Evolutionary conservation across 2,113 vertebrate genomes (phyloP).

Genomic region (Noctilio leporinus): DNA sequence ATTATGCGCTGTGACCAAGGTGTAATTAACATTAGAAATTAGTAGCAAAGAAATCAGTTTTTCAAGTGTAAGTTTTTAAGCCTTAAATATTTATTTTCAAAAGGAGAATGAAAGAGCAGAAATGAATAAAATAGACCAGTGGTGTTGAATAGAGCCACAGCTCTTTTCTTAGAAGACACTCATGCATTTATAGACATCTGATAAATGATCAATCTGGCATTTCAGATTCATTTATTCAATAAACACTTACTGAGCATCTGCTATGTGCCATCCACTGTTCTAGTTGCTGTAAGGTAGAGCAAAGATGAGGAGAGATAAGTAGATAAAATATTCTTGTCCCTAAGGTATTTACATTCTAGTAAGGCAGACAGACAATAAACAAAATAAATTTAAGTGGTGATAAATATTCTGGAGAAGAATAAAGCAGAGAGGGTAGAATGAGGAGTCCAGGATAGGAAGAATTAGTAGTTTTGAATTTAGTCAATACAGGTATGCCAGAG

Average conservation of each 20-base stretch:
- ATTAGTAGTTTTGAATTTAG: not conserved
- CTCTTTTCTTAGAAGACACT: not conserved
- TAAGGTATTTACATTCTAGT: not conserved
- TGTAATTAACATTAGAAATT: not conserved
- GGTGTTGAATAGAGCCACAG: not conserved
- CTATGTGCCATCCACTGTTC: not conserved
- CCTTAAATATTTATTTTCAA: not conserved
- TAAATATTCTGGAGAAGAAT: not conserved
- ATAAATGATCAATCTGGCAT: not conserved
- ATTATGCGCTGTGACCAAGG: not conserved
- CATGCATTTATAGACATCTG: not conserved
- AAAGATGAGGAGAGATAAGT: not conserved
- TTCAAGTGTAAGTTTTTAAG: not conserved
- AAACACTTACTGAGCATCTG: not conserved
- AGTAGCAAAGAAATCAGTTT: not conserved
- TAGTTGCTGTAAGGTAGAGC: not conserved
- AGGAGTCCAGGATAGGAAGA: not conserved
- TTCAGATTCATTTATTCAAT: not conserved
- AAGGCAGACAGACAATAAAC: not conserved
- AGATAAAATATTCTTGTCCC: not conserved
- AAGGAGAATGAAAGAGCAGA: not conserved
- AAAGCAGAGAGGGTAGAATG: not conserved
- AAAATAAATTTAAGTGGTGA: not conserved
- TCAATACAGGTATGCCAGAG: not conserved
- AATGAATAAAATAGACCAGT: not conserved